Evolutionary conservation across 2,113 vertebrate species (phyloP).

Genomic region (Lates calcarifer): DNA sequence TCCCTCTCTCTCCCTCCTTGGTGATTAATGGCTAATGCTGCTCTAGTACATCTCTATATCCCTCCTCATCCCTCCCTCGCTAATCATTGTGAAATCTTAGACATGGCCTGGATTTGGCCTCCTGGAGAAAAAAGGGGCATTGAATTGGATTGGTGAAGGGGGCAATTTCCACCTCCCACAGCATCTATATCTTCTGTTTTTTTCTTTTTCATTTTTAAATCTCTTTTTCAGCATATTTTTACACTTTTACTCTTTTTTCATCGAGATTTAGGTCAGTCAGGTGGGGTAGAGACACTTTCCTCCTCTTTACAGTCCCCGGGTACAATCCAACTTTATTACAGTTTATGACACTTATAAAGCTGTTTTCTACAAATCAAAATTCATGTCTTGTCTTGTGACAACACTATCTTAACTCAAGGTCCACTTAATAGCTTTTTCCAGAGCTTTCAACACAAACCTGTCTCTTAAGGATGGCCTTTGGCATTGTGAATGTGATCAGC

Average conservation of each 20-base stretch:
- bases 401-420: too few relatives aligned
- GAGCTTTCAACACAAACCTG: too few relatives aligned
- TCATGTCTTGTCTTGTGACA: not conserved
- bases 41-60: constrained; percentile 73
- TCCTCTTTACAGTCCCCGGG: not conserved
- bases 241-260: not conserved
- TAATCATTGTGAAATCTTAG: constrained; percentile 77
- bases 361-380: constrained; percentile 11
- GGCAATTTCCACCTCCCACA: constrained; percentile 6
- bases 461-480: not conserved
- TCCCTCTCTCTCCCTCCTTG: constrained; percentile 10
- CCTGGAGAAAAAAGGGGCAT: constrained; percentile 29
- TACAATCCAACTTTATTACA: not conserved
- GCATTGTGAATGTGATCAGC: too few relatives aligned
- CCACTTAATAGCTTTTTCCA: too few relatives aligned
- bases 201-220: not conserved
- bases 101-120: constrained; percentile 68
- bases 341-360: constrained; percentile 19
- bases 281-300: not conserved
- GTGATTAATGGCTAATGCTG: constrained; percentile 74
- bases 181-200: constrained; percentile 9
- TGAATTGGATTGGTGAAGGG: constrained; percentile 8
- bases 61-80: constrained; percentile 65
- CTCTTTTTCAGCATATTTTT: not conserved
- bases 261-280: not conserved